Evolutionary conservation across 1,140 invertebrate species (phyloP).

Genomic region (Bathynomus jamesi): DNA sequence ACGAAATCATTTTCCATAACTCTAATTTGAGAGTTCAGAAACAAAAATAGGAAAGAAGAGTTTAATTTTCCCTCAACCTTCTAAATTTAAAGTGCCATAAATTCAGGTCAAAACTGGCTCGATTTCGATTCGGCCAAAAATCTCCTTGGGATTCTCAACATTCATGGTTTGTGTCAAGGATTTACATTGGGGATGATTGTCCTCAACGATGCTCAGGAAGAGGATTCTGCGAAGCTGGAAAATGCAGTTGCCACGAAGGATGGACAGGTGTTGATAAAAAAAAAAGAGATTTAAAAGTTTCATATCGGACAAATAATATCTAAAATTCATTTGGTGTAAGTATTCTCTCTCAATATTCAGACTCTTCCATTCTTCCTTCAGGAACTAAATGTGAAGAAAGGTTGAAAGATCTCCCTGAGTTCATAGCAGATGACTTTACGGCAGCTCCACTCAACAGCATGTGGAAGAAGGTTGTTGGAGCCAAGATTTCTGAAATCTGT

Average conservation of each 20-base stretch:
- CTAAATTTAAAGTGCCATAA: no score
- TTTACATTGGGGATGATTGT: slow-evolving; percentile 40
- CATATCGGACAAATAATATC: no score
- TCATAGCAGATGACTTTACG: slow-evolving; percentile 41
- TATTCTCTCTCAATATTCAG: no score
- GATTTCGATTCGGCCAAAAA: slow-evolving; percentile 37
- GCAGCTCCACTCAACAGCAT: slow-evolving; percentile 29
- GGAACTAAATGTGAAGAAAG: slow-evolving; percentile 39
- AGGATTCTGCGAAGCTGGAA: slow-evolving; percentile 36
- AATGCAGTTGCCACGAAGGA: slow-evolving; percentile 43
- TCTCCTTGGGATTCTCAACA: slow-evolving; percentile 27
- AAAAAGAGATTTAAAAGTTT: no score
- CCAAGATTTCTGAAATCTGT: slow-evolving; percentile 41
- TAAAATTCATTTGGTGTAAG: no score
- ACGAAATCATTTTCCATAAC: not conserved
- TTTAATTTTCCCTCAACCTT: no score
- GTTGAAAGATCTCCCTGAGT: slow-evolving; percentile 36
- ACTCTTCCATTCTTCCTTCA: no score
- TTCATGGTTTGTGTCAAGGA: slow-evolving; percentile 38
- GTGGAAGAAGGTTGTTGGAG: slow-evolving; percentile 44
- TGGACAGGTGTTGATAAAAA: slow-evolving; percentile 45
- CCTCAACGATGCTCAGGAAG: slow-evolving; percentile 34
- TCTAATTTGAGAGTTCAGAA: no score
- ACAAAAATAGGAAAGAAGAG: no score
- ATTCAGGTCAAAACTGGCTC: slow-evolving; percentile 18